Base-by-base conservation (phyloP, 2,888 invertebrate species). In the Venusia cambrica region DNA sequence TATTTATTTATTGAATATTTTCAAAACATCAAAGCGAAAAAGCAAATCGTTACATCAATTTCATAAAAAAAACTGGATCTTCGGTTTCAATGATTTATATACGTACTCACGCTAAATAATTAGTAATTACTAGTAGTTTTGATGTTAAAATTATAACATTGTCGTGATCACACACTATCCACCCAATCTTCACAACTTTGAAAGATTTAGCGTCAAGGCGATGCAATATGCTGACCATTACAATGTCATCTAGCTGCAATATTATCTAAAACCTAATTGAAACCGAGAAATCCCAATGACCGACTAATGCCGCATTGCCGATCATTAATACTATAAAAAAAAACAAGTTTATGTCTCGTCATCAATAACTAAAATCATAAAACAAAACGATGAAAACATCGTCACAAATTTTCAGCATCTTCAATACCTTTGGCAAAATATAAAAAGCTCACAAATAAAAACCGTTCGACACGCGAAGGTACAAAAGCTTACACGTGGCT, bases 21-120 rank as follows among this genome's bases (percentile, higher is more conserved):
- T 40, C 24, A 35, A 44, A 46, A 69, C 59, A 69, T 60, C 57
- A 51, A 68, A 68, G 63, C 67, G 51, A 56, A 61, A 57, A 59
- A 62, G 60, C 61, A 48, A 49, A 54, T 53, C 48, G 47, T 25
- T 50, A 58, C 60, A 66, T 62, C 68, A 68, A 61, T 61, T 57
- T 55, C 69, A 69, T 62, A 65, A 53, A 60, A 41, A 32, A 32
- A 31, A 35, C 26, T 26, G 18, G 31, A 35, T 7, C 6, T 10
- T 27, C 34, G 27, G 31, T 35, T 40, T 22, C 27, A 32, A 24
- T 10, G 17, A 18, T 26, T 39, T n/a, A 6, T 21, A 5, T n/a
- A n/a, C n/a, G n/a, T n/a, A n/a, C n/a, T n/a, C n/a, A n/a, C n/a
- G n/a, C n/a, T n/a, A n/a, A n/a, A n/a, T n/a, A n/a, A n/a, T n/a